Percentiles rank a stretch among this genome's conserved stretches.
These are phyloP conservation scores for Dicyrtomina minuta DNA, from an alignment of 2,888 invertebrate genomes.

Conservation along the genomic window DNA sequence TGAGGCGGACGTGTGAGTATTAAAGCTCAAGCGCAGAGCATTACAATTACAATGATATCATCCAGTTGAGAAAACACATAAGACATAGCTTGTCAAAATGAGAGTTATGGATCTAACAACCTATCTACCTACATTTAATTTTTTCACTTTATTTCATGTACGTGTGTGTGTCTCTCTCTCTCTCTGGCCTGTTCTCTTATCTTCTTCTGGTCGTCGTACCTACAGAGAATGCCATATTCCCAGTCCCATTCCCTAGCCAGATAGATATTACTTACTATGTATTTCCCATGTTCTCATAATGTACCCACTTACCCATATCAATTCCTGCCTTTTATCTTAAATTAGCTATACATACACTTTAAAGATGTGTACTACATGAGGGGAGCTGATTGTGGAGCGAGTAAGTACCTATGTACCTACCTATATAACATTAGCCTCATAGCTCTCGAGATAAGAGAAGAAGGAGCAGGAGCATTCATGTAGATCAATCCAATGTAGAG, in stretches of 20 bases:
- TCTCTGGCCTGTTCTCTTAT: neutral
- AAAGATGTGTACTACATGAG: too few relatives aligned
- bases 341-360: too few relatives aligned
- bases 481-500: too few relatives aligned
- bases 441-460: too few relatives aligned
- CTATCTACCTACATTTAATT: conserved; percentile 9
- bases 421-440: too few relatives aligned
- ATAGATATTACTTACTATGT: too few relatives aligned
- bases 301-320: neutral
- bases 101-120: neutral
- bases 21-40: neutral
- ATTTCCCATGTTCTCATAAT: neutral
- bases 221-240: neutral
- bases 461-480: too few relatives aligned
- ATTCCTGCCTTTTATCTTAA: too few relatives aligned
- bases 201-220: neutral
- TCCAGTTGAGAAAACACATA: conserved; percentile 19
- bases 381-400: too few relatives aligned
- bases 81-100: conserved; percentile 8
- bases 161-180: neutral
- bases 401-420: too few relatives aligned
- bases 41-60: conserved; percentile 14
- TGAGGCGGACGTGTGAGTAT: neutral
- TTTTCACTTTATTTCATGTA: neutral
- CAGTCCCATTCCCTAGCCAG: neutral